phyloP scores from a whole-genome alignment of 2,797 vertebrate species.

The Danio jaintianensis region DNA sequence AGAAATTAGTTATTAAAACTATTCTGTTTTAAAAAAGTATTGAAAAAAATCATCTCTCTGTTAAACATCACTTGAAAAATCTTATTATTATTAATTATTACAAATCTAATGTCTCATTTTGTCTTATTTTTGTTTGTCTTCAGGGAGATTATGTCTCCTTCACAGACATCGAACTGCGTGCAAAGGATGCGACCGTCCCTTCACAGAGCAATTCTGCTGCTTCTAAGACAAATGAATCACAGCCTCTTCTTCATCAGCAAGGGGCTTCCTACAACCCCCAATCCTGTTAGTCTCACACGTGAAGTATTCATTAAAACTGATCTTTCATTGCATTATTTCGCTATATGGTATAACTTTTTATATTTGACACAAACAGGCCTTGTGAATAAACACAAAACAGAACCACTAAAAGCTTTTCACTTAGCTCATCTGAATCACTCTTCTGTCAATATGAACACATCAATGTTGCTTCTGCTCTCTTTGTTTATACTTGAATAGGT shows the following conservation, averaged over 20 bases:
- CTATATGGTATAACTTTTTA: neutral
- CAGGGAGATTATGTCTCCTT: slow-evolving; percentile 75
- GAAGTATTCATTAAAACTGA: neutral
- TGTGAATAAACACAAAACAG: slow-evolving; percentile 19
- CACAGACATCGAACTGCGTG: slow-evolving; percentile 56
- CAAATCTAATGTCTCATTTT: neutral
- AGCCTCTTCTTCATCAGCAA: slow-evolving; percentile 69
- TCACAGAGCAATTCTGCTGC: slow-evolving; percentile 55
- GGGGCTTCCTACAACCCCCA: slow-evolving; percentile 33
- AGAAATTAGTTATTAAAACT: no score
- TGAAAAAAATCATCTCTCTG: no score
- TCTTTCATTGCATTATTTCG: neutral
- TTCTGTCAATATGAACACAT: slow-evolving; percentile 2
- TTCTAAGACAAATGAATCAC: slow-evolving; percentile 64
- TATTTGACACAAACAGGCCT: neutral
- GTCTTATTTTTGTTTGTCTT: slow-evolving; percentile 16
- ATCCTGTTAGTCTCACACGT: neutral
- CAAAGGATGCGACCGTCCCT: slow-evolving; percentile 63
- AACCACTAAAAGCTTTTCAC: slow-evolving; percentile 27
- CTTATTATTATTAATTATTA: no score
- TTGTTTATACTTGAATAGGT: slow-evolving; percentile 11
- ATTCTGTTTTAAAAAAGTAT: no score
- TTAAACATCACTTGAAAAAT: no score
- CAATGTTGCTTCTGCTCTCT: slow-evolving; percentile 13
- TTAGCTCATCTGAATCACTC: slow-evolving; percentile 27